Conservation (phyloP, 2,888 invertebrate species). For the Lithosia quadra region DNA sequence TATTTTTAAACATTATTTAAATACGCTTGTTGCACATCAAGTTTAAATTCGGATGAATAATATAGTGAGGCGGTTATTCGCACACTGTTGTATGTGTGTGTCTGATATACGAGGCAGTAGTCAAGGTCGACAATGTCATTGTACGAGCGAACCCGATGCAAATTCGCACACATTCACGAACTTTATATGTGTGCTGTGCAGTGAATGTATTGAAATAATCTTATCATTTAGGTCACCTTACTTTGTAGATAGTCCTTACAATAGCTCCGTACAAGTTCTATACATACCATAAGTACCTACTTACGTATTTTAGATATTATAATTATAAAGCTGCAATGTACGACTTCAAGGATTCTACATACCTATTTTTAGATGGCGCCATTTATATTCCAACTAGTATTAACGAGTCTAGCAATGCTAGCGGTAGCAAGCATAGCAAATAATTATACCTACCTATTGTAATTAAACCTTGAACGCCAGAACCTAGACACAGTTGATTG, state of each 20-base stretch:
- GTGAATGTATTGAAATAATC: constrained; percentile 80
- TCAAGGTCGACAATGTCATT: constrained; percentile 87
- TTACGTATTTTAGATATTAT: constrained; percentile 9
- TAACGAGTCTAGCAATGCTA: constrained; percentile 26
- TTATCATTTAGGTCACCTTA: constrained; percentile 87
- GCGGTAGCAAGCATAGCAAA: constrained; percentile 45
- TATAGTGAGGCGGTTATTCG: constrained; percentile 73
- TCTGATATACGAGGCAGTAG: constrained; percentile 78
- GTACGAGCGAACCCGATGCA: constrained; percentile 79
- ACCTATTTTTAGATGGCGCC: background rate
- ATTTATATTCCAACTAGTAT: constrained; percentile 19
- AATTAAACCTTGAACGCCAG: constrained; percentile 36
- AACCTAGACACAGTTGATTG: constrained; percentile 22
- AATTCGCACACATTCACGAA: constrained; percentile 68
- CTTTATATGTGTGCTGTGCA: constrained; percentile 57
- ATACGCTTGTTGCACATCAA: constrained; percentile 18
- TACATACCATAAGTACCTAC: background rate
- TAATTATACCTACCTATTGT: constrained; percentile 34
- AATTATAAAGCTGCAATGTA: constrained; percentile 10
- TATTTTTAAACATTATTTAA: constrained; percentile 27
- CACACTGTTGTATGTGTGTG: constrained; percentile 54
- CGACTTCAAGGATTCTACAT: constrained; percentile 11
- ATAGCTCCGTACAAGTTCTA: constrained; percentile 45
- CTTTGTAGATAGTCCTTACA: constrained; percentile 78
- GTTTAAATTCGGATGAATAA: constrained; percentile 60